Evolutionary conservation across 2,113 vertebrate genomes (phyloP).

Genomic region (Bubo scandiacus): DNA sequence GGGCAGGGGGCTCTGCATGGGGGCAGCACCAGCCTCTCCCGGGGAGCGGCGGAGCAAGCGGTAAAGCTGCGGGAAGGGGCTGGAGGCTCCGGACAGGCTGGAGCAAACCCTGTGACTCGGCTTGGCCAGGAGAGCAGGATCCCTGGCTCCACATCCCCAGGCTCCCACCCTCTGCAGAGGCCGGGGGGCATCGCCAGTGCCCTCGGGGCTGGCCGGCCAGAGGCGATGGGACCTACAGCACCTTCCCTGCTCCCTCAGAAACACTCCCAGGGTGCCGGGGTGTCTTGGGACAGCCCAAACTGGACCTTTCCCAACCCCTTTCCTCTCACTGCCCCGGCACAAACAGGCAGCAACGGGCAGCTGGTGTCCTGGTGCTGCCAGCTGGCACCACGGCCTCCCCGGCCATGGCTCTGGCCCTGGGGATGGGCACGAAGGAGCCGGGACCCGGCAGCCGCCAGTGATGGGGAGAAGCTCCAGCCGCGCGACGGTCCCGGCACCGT

Average conservation of each 20-base stretch:
- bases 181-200: background rate
- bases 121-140: background rate
- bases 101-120: background rate
- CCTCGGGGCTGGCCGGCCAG: accelerated
- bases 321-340: background rate
- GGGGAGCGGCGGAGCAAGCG: background rate
- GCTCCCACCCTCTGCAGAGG: background rate
- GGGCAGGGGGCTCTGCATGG: too few relatives aligned
- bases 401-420: background rate
- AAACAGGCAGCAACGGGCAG: background rate
- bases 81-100: background rate
- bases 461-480: background rate
- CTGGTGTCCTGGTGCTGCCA: background rate
- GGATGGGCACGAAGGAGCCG: background rate
- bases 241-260: accelerated
- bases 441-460: accelerated
- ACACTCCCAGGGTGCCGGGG: background rate
- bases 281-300: background rate
- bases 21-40: background rate
- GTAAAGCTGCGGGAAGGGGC: background rate
- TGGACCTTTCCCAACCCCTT: background rate
- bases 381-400: background rate
- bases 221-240: background rate
- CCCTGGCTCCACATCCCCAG: background rate
- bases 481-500: accelerated